Conservation (phyloP, 2,888 invertebrate species). For the Anthoptus insignis region DNA sequence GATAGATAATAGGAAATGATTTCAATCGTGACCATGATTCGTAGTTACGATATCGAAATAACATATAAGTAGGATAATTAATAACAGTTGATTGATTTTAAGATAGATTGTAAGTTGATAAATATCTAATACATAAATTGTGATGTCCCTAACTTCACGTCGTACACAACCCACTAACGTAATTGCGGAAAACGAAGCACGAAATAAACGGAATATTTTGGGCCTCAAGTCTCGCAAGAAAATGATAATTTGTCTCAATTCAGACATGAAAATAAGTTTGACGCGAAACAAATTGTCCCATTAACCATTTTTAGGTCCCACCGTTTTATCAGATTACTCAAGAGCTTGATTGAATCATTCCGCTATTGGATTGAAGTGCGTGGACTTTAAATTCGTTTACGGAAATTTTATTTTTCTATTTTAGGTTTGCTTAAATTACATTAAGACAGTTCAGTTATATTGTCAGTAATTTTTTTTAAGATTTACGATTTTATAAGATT, state of each 20-base stretch:
- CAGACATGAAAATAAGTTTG: conserved; percentile 6
- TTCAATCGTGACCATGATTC: too few species aligned
- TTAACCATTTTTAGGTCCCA: not conserved
- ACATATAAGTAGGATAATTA: too few species aligned
- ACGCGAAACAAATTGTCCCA: not conserved
- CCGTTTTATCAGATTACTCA: not conserved
- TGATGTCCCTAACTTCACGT: not conserved
- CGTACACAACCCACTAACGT: not conserved
- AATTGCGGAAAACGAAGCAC: not conserved
- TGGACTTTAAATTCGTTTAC: not conserved
- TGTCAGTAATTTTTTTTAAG: too few species aligned
- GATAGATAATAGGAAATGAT: too few species aligned
- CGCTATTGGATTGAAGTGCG: not conserved
- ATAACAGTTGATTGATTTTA: too few species aligned
- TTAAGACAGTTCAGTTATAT: not conserved
- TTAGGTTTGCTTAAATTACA: not conserved
- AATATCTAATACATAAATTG: not conserved
- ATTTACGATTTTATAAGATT: too few species aligned
- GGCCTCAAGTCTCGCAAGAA: not conserved
- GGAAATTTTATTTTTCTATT: not conserved
- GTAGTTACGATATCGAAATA: too few species aligned
- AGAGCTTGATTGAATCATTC: not conserved
- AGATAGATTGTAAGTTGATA: too few species aligned
- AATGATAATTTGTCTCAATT: not conserved
- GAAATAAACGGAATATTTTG: not conserved